Base-by-base conservation (phyloP, 2,113 vertebrate species). In the Chaetorhynchus papuensis region DNA sequence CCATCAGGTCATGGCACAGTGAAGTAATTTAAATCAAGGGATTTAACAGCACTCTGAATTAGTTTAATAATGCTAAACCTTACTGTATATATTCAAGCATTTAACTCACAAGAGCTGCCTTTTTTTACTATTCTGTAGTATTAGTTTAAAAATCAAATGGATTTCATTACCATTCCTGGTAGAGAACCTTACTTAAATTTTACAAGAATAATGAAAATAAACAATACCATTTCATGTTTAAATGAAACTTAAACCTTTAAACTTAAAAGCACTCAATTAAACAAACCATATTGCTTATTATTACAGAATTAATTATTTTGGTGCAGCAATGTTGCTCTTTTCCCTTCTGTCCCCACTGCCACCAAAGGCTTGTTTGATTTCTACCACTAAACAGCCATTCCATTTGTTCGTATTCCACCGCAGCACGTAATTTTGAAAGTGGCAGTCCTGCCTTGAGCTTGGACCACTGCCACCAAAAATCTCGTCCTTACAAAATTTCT, bases 1-100 rank as follows among this genome's bases (percentile, higher is more conserved):
- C 53, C 74, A 90, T 78, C 80, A 89, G 66, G 35, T 94, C 9
- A 13, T 35, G 54, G 79, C 45, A 95, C 24, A 78, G 41, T 42
- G 37, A 76, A 93, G 41, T 35, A 80, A 93, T 77, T 91, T 70
- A 94, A 96, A 87, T 82, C 65, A 82, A 83, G 59, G 53, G 72
- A 87, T 94, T 95, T 94, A 89, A 78, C 13, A 83, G 44, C 61
- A 57, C 53, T 90, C 54, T 37, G 49, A 69, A 54, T 74, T 60
- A 87, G 65, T 83, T 89, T 44, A 87, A 69, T 83, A 96, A 79
- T 59, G 61, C 53, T 72, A 70, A 87, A 90, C 39, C 49, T 87
- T 75, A 65, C 37, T 60, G 16, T 41, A 64, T 57, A 88, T 64
- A 78, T 37, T 83, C 28, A 79, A 76, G 15, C 57, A 54, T 65